A percentile compares a stretch with the other conserved stretches of the same genome.
Conservation (phyloP, 2,797 vertebrate genomes). For the Chaetodon trifasciatus region DNA sequence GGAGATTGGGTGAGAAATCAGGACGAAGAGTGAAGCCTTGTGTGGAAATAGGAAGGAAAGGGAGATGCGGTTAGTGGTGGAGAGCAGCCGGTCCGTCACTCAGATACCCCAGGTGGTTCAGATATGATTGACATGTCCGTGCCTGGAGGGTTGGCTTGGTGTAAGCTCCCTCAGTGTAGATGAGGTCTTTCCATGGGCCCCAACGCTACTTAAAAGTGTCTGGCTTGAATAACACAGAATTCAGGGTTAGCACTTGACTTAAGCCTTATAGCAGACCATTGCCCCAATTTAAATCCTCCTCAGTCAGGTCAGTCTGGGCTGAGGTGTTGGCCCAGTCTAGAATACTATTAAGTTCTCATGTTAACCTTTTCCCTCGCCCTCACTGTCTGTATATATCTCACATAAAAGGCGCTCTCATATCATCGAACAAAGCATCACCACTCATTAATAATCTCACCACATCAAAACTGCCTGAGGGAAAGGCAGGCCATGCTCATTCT, state of each 20-base stretch:
- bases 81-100: slow-evolving; percentile 49
- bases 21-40: slow-evolving; percentile 45
- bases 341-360: neutral
- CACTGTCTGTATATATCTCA: slow-evolving; percentile 30
- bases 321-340: slow-evolving; percentile 6
- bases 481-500: slow-evolving; percentile 84
- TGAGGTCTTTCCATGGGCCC: slow-evolving; percentile 53
- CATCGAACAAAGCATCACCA: slow-evolving; percentile 41
- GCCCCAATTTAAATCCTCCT: slow-evolving; percentile 21
- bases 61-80: slow-evolving; percentile 41
- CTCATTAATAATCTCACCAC: slow-evolving; percentile 48
- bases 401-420: slow-evolving; percentile 42
- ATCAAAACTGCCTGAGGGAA: slow-evolving; percentile 80
- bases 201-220: slow-evolving; percentile 51
- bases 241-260: slow-evolving; percentile 22
- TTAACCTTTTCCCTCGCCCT: slow-evolving; percentile 27
- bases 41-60: slow-evolving; percentile 63
- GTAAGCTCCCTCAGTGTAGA: slow-evolving; percentile 29
- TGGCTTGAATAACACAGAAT: slow-evolving; percentile 48
- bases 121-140: slow-evolving; percentile 66
- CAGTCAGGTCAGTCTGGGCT: slow-evolving; percentile 38
- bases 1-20: slow-evolving; percentile 24
- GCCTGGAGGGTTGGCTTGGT: slow-evolving; percentile 33
- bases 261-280: slow-evolving; percentile 36
- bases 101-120: slow-evolving; percentile 52